Evolutionary conservation across 2,888 invertebrate genomes (phyloP).

Genomic region (Lasioglossum oenotherae): DNA sequence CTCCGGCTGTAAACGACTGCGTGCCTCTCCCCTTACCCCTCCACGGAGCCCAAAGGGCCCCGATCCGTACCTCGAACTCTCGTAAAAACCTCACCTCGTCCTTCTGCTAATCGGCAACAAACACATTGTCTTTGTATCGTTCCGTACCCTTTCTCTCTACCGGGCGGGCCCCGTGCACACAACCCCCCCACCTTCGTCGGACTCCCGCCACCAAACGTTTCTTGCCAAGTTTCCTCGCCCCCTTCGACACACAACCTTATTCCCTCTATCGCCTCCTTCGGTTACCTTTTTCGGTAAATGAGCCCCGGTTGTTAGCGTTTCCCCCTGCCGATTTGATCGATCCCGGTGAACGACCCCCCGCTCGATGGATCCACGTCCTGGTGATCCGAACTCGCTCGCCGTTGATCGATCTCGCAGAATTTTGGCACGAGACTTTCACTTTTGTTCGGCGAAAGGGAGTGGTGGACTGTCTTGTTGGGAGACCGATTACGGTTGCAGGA

Average conservation of each 20-base stretch:
- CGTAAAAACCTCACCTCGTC: conserved; percentile 73
- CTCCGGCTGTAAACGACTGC: conserved; percentile 75
- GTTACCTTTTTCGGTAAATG: conserved; percentile 56
- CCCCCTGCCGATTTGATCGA: conserved; percentile 39
- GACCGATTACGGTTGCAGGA: not conserved
- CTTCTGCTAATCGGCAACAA: conserved; percentile 80
- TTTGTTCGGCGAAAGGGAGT: not conserved
- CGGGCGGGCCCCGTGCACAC: conserved; percentile 14
- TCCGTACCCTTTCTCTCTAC: conserved; percentile 51
- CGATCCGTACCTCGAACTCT: conserved; percentile 58
- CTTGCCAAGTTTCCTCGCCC: conserved; percentile 21
- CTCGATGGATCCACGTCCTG: not conserved
- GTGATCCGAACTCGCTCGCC: not conserved
- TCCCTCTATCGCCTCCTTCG: conserved; percentile 22
- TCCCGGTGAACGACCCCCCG: not conserved
- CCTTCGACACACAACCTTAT: not conserved
- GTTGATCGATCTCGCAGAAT: not conserved
- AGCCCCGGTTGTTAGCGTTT: conserved; percentile 38
- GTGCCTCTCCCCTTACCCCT: conserved; percentile 22
- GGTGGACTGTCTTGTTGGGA: not conserved
- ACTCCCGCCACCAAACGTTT: conserved; percentile 13
- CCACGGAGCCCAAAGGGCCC: not conserved
- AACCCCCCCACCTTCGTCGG: not conserved
- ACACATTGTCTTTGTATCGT: conserved; percentile 79
- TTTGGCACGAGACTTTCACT: not conserved